Percentiles rank a stretch among this genome's conserved stretches.
These are phyloP conservation scores for Abrostola tripartita DNA, from an alignment of 2,888 invertebrate species.

Conservation along the genomic window DNA sequence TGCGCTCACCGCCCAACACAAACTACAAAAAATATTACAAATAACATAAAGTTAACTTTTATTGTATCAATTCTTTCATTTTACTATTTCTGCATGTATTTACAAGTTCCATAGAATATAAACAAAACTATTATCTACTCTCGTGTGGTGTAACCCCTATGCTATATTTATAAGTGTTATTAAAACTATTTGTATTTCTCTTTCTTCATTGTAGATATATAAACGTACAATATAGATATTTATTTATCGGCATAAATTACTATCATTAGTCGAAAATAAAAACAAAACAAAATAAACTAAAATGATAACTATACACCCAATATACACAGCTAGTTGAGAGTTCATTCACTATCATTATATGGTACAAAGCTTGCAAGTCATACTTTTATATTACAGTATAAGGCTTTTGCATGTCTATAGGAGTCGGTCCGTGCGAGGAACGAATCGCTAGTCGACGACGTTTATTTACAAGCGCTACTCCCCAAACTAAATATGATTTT, in stretches of 20 bases:
- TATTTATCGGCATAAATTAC: constrained; percentile 86
- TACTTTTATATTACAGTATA: constrained; percentile 80
- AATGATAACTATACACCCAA: constrained; percentile 87
- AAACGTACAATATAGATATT: constrained; percentile 83
- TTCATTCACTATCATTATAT: constrained; percentile 81
- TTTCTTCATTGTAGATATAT: constrained; percentile 77
- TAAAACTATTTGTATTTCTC: constrained; percentile 87
- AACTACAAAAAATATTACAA: constrained; percentile 82
- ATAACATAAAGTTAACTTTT: constrained; percentile 83
- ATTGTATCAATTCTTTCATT: constrained; percentile 86
- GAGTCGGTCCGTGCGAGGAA: constrained; percentile 64
- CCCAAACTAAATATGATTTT: constrained; percentile 65
- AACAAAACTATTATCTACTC: constrained; percentile 85
- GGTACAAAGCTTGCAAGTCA: constrained; percentile 81
- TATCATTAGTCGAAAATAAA: constrained; percentile 84
- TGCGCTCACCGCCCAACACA: constrained; percentile 62
- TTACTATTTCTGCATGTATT: constrained; percentile 84
- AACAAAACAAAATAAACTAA: constrained; percentile 79
- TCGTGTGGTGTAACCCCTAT: constrained; percentile 84
- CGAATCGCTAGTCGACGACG: constrained; percentile 61
- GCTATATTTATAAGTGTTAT: constrained; percentile 86
- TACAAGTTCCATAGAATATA: constrained; percentile 84
- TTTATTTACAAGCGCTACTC: constrained; percentile 74
- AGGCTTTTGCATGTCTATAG: constrained; percentile 81
- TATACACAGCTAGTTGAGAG: constrained; percentile 85